Evolutionary conservation across 2,888 invertebrate species (phyloP).

Genomic region (Oscheius sp.): DNA sequence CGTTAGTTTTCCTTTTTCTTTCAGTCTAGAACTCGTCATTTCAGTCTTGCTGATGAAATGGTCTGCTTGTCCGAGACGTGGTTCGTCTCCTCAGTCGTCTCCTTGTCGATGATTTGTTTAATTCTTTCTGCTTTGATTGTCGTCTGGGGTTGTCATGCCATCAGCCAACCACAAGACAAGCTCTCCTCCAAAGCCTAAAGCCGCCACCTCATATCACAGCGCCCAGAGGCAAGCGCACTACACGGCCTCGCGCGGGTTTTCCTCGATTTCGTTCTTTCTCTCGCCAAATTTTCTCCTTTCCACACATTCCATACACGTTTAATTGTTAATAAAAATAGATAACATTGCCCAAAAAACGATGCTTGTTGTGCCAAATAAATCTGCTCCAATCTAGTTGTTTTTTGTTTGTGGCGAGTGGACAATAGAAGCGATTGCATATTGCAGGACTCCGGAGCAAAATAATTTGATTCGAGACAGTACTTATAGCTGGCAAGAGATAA

Average conservation of each 20-base stretch:
- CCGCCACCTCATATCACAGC: slow-evolving; percentile 3
- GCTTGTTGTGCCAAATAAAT: neutral
- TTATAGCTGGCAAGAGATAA: neutral
- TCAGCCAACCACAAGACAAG: slow-evolving; percentile 23
- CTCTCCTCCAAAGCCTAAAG: slow-evolving; percentile 29
- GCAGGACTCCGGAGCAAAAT: neutral
- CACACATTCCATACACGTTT: slow-evolving; percentile 13
- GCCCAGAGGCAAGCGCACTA: neutral
- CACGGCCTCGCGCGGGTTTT: slow-evolving; percentile 1
- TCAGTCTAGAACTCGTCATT: neutral
- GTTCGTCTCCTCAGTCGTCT: slow-evolving; percentile 72
- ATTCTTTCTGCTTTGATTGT: slow-evolving; percentile 71
- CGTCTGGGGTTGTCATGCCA: slow-evolving; percentile 69
- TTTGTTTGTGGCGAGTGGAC: slow-evolving; percentile 2
- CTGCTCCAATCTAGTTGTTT: neutral
- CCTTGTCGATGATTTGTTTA: slow-evolving; percentile 70
- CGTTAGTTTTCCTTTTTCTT: slow-evolving; percentile 26
- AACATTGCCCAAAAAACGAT: neutral
- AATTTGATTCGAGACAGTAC: neutral
- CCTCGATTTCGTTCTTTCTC: slow-evolving; percentile 9
- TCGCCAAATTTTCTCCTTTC: neutral
- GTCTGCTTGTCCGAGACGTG: slow-evolving; percentile 71
- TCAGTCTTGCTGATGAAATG: slow-evolving; percentile 40
- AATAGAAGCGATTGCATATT: neutral
- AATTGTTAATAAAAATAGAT: neutral